Conservation (phyloP, 2,797 vertebrate genomes). For the Buphagus erythrorhynchus region DNA sequence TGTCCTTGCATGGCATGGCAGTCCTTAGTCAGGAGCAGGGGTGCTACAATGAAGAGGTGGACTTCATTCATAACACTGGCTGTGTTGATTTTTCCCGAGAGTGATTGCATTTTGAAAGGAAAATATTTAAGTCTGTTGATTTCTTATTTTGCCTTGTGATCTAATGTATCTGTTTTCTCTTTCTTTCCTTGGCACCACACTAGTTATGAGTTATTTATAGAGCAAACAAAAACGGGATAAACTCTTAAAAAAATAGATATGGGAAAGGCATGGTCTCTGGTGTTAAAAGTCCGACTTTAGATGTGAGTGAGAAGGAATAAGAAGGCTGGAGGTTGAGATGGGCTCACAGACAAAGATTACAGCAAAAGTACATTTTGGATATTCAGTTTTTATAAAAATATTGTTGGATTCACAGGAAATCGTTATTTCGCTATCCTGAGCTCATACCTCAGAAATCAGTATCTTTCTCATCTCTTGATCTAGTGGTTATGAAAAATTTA, state of each 20-base stretch:
- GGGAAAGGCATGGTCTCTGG: neutral
- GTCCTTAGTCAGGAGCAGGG: neutral
- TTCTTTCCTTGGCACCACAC: neutral
- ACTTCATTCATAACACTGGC: neutral
- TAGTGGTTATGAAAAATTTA: neutral
- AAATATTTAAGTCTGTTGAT: neutral
- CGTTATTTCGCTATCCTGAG: neutral
- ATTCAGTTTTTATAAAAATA: neutral
- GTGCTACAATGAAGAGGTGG: neutral
- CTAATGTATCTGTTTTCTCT: neutral
- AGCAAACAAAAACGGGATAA: neutral
- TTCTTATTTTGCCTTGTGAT: slow-evolving; percentile 5
- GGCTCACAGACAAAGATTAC: neutral
- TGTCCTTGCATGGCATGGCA: neutral
- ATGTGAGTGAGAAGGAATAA: neutral
- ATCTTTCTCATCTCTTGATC: neutral
- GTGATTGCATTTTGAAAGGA: neutral
- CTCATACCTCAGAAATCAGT: neutral
- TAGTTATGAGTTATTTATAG: slow-evolving; percentile 9
- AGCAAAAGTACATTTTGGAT: neutral
- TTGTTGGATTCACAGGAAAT: neutral
- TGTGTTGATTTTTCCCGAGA: neutral
- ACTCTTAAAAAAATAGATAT: neutral
- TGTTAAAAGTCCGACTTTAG: neutral
- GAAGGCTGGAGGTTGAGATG: neutral